Evolutionary conservation across 2,797 vertebrate genomes (phyloP).

Genomic region (Scleropages formosus): DNA sequence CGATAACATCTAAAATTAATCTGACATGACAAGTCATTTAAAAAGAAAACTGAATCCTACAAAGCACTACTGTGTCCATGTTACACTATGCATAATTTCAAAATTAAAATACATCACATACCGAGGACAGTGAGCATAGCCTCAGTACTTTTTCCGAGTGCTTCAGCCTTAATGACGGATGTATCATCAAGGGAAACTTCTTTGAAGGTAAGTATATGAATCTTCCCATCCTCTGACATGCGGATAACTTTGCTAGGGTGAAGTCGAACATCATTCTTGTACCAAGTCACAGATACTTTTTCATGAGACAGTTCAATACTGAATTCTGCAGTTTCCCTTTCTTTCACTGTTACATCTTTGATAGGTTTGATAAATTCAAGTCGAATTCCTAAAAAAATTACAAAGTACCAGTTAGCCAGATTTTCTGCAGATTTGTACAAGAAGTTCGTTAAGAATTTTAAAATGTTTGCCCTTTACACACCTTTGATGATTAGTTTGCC

Average conservation of each 20-base stretch:
- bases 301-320: constrained; percentile 92
- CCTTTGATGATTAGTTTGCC: constrained; percentile 94
- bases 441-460: no score
- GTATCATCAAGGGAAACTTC: constrained; percentile 93
- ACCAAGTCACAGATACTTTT: constrained; percentile 87
- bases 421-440: no score
- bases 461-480: constrained; percentile 41
- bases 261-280: constrained; percentile 88
- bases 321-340: constrained; percentile 91
- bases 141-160: constrained; percentile 83
- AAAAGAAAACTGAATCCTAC: constrained; percentile 92
- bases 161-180: constrained; percentile 90
- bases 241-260: constrained; percentile 89
- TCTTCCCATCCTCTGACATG: constrained; percentile 81
- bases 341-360: constrained; percentile 94
- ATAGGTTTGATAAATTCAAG: constrained; percentile 91
- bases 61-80: no score
- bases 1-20: no score
- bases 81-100: not conserved
- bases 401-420: not conserved
- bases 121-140: constrained; percentile 95
- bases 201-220: constrained; percentile 85
- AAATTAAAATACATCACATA: constrained; percentile 47
- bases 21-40: no score
- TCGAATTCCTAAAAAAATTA: constrained; percentile 80